Percentiles rank a stretch among this genome's conserved stretches.
Conservation (phyloP, 2,888 invertebrate genomes). For the Reticulitermes lucifugus region DNA sequence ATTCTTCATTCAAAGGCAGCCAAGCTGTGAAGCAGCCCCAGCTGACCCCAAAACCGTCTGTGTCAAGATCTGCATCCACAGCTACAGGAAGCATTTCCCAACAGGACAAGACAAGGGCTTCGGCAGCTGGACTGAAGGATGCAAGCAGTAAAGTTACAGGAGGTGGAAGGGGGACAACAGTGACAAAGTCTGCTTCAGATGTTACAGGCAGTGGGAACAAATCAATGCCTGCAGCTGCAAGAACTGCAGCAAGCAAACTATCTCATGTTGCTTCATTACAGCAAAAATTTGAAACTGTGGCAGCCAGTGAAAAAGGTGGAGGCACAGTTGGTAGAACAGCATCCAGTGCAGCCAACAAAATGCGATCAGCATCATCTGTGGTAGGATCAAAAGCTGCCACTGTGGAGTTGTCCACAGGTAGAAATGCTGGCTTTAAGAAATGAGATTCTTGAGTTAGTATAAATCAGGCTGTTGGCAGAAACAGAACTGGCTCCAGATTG, state of each 20-base stretch:
- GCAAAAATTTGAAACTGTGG: conserved; percentile 79
- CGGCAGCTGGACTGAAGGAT: neutral
- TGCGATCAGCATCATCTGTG: neutral
- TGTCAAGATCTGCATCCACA: conserved; percentile 12
- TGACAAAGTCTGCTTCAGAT: conserved; percentile 50
- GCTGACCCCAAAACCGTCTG: conserved; percentile 40
- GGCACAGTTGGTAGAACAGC: conserved; percentile 1
- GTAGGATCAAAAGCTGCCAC: neutral
- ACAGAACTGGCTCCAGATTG: neutral
- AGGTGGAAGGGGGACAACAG: conserved; percentile 25
- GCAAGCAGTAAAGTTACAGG: neutral
- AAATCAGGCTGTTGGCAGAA: neutral
- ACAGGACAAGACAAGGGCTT: conserved; percentile 27
- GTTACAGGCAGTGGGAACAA: conserved; percentile 53
- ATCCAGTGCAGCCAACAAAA: conserved; percentile 20
- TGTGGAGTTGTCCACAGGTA: conserved; percentile 30
- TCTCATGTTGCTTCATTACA: conserved; percentile 83
- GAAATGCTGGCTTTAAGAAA: conserved; percentile 36
- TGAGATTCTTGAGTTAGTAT: conserved; percentile 25
- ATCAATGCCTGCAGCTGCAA: conserved; percentile 63
- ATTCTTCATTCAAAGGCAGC: conserved; percentile 43
- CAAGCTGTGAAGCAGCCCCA: conserved; percentile 40
- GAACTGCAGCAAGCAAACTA: conserved; percentile 67
- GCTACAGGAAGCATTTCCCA: neutral
- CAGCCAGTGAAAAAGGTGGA: conserved; percentile 36